Base-by-base conservation (phyloP, 2,888 invertebrate species). In the Morpho deidamia region DNA sequence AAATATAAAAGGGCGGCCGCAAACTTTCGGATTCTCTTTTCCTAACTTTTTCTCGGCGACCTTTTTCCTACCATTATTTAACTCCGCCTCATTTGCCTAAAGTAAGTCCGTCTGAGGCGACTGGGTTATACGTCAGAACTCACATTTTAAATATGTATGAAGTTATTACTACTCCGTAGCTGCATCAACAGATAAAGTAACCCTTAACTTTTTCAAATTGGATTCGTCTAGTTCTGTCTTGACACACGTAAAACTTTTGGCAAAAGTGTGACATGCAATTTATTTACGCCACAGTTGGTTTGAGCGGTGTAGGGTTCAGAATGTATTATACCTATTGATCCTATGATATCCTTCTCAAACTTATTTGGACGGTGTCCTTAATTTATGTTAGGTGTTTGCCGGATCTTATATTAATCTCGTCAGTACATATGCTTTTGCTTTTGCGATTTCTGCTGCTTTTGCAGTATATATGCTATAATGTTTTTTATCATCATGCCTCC, bases 61-160 rank as follows among this genome's bases (percentile, higher is more conserved):
- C 81, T 81, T 86, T 86, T 86, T 81, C 76, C 60, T 53, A 64
- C 78, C 81, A 84, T 87, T 85, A 83, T 87, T 85, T 83, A 81
- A 85, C 83, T 83, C 81, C 74, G 78, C 76, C 82, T 83, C 84
- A 84, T 85, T 85, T 84, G 83, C 83, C 82, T 83, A 81, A 85
- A 83, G 82, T 83, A 86, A 84, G 81, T 83, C 79, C 78, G 76
- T 69, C 70, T 23, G 23, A 67, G 71, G 74, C 74, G 71, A 76
- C 76, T 73, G 71, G 71, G 76, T 78, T 79, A 74, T 76, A 76
- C 71, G 73, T 74, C 72, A 69, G 78, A 74, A 78, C 77, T 76
- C 80, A 73, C 73, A 68, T 80, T 83, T 83, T 76, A 83, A 84
- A 83, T 85, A 84, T 83, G 81, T 81, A 84, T 81, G 64, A 67